Percentiles rank a stretch among this genome's conserved stretches.
Evolutionary conservation across 2,797 vertebrate species (phyloP).

Genomic region (Manis crassicaudata): DNA sequence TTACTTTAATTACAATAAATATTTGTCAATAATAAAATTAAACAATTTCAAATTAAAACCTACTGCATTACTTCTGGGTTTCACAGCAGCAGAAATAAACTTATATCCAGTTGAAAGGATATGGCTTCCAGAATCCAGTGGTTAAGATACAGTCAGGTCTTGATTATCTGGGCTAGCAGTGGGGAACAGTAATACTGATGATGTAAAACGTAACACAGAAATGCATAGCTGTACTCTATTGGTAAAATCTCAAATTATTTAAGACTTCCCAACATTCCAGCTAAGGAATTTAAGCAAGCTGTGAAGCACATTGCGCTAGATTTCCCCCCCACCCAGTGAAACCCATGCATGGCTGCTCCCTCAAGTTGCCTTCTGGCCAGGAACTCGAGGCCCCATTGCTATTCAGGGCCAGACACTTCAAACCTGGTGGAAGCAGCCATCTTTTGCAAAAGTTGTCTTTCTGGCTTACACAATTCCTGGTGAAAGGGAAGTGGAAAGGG

Average conservation of each 20-base stretch:
- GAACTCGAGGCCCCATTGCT: background rate
- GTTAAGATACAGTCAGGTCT: conserved; percentile 57
- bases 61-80: conserved; percentile 68
- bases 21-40: conserved; percentile 80
- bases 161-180: background rate
- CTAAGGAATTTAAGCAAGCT: background rate
- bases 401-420: background rate
- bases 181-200: background rate
- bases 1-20: conserved; percentile 86
- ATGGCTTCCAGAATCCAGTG: conserved; percentile 13
- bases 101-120: conserved; percentile 34
- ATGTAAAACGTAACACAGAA: background rate
- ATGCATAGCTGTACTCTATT: background rate
- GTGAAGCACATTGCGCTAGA: background rate
- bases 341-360: background rate
- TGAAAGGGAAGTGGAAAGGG: conserved; percentile 1
- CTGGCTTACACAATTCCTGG: background rate
- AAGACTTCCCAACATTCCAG: background rate
- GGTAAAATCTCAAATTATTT: background rate
- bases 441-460: background rate
- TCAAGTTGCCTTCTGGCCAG: background rate
- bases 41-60: conserved; percentile 77
- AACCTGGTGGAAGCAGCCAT: background rate
- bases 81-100: conserved; percentile 66
- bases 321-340: background rate